phyloP scores from a whole-genome alignment of 2,888 invertebrate species.

The Drosophila ochracea region DNA sequence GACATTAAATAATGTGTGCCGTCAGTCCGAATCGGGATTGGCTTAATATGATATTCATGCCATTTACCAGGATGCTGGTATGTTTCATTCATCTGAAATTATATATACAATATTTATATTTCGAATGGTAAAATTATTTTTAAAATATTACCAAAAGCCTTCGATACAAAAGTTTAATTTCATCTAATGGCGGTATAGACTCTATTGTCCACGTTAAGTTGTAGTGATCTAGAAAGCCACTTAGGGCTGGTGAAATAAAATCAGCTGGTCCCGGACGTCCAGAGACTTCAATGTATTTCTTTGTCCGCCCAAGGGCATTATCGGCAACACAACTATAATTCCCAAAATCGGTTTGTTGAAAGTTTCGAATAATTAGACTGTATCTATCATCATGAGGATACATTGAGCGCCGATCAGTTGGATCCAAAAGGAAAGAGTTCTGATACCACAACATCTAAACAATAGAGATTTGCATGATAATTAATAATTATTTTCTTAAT shows the following conservation, averaged over 20 bases:
- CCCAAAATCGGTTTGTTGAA: conserved; percentile 88
- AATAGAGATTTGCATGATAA: neutral
- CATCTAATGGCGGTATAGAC: conserved; percentile 88
- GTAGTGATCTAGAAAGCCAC: conserved; percentile 87
- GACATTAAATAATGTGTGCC: conserved; percentile 87
- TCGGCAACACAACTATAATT: conserved; percentile 87
- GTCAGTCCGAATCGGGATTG: conserved; percentile 83
- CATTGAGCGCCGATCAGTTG: conserved; percentile 88
- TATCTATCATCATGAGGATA: conserved; percentile 87
- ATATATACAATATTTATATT: neutral
- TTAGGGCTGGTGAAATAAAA: conserved; percentile 87
- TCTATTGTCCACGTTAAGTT: conserved; percentile 89
- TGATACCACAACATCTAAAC: conserved; percentile 88
- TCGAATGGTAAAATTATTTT: neutral
- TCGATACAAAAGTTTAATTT: conserved; percentile 88
- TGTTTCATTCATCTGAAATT: conserved; percentile 88
- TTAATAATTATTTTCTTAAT: neutral
- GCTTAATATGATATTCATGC: conserved; percentile 87
- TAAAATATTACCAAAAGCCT: conserved; percentile 86
- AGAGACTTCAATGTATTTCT: conserved; percentile 88
- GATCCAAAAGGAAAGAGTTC: conserved; percentile 88
- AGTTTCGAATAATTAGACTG: conserved; percentile 87
- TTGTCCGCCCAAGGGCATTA: conserved; percentile 86
- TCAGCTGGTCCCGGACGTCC: conserved; percentile 89
- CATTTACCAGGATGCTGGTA: conserved; percentile 90